Evolutionary conservation across 1,140 invertebrate genomes (phyloP), one percentile per base, ranked within the genome.

Genomic region (Drosophila suzukii): DNA sequence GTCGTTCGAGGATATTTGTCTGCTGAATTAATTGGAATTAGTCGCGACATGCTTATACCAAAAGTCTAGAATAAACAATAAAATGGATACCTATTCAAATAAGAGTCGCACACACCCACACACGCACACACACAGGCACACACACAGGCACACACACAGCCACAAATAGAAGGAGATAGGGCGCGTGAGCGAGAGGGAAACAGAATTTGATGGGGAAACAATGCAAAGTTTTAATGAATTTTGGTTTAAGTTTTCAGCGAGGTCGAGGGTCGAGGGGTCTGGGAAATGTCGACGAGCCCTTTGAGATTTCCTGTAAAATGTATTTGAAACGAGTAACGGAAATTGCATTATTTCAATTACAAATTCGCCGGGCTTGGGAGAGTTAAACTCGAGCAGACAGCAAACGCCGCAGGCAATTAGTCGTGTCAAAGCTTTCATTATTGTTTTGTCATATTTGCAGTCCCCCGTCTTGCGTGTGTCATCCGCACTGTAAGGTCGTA

Each of bases 281-380:
- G 51, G 59, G 32, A 32, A 17, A 50, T 71, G 71, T 47, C 54
- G 73, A 60, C 61, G 78, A 74, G 74, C 83, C 79, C 84, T 83
- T 80, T 88, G 79, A 81, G 84, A 83, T 89, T 88, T 88, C 83
- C 83, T 89, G 79, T 68, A 79, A 89, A 88, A 83, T 89, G 85
- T 89, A 89, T 90, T 89, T 84, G 79, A 89, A 89, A 78, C 85
- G 85, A 90, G 81, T 81, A 89, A 81, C 77, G 84, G 84, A 89
- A 89, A 89, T 89, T 89, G 84, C 84, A 89, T 89, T 89, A 89
- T 89, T 89, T 89, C 84, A 89, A 89, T 89, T 89, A 89, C 84
- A 80, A 89, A 84, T 89, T 84, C 76, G 85, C 43, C 54, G 59
- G 49, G 67, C n/a, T 54, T 71, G 53, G 61, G 50, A 34, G 62